Percentiles rank a stretch among this genome's conserved stretches.
Conservation (phyloP, 2,797 vertebrate species). For the Sebastes iracundus region DNA sequence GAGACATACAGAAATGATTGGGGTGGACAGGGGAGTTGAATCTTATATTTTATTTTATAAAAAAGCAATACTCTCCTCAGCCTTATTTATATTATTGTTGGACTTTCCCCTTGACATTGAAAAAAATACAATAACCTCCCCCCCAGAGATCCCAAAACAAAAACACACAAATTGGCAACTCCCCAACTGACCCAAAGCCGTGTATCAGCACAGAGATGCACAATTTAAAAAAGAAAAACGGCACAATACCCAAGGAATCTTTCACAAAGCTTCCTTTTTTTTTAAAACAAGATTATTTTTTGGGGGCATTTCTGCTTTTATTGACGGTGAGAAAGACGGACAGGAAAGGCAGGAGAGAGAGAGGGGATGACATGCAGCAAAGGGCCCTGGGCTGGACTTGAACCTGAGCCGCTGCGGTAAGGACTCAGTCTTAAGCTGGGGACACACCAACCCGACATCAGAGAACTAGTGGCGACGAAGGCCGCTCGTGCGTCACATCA, state of each 20-base stretch:
- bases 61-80: background rate
- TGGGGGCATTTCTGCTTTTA: too few relatives aligned
- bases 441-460: too few relatives aligned
- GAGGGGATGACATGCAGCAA: too few relatives aligned
- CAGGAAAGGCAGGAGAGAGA: too few relatives aligned
- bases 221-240: background rate
- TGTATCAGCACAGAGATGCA: background rate
- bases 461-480: too few relatives aligned
- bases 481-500: accelerated
- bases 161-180: background rate
- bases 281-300: too few relatives aligned
- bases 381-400: background rate
- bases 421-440: background rate
- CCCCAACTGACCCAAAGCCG: background rate
- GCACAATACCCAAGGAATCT: background rate
- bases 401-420: background rate
- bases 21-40: background rate
- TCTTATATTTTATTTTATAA: background rate
- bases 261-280: background rate
- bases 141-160: background rate
- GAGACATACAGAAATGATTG: background rate
- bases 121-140: background rate
- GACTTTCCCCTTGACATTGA: background rate
- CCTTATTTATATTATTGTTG: background rate
- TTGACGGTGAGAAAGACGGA: too few relatives aligned